Evolutionary conservation across 2,888 invertebrate species (phyloP).

Genomic region (Serrognathus titanus): DNA sequence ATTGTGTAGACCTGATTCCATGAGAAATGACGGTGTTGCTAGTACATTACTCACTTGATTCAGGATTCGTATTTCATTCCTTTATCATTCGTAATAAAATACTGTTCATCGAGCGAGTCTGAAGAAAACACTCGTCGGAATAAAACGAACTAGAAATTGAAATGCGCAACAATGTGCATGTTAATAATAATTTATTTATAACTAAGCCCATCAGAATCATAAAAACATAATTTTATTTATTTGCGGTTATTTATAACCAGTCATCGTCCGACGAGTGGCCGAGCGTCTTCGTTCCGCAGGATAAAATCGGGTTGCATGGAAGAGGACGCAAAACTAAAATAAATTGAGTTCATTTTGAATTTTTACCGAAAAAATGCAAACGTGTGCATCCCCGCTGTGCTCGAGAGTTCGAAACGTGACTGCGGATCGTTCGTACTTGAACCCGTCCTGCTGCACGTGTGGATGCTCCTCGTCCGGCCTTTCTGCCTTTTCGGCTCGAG

Average conservation of each 20-base stretch:
- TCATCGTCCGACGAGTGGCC: constrained; percentile 4
- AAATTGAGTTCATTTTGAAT: constrained; percentile 26
- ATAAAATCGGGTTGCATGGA: constrained; percentile 5
- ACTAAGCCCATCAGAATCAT: not conserved
- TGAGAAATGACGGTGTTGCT: too few relatives aligned
- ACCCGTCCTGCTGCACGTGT: constrained; percentile 9
- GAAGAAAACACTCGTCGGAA: too few relatives aligned
- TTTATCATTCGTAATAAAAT: too few relatives aligned
- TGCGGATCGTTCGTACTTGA: constrained; percentile 19
- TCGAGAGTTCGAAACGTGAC: constrained; percentile 28
- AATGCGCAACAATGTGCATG: too few relatives aligned
- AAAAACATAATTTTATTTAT: constrained; percentile 2
- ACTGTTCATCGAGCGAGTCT: too few relatives aligned
- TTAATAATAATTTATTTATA: not conserved
- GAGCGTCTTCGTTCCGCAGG: constrained; percentile 7
- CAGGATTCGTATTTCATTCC: too few relatives aligned
- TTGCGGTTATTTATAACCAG: constrained; percentile 9
- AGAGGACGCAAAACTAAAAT: constrained; percentile 23
- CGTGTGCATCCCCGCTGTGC: constrained; percentile 28
- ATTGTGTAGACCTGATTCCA: too few relatives aligned
- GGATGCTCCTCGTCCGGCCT: not conserved
- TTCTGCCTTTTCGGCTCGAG: not conserved
- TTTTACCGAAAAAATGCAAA: constrained; percentile 23
- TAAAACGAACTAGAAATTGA: too few relatives aligned
- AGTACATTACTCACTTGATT: too few relatives aligned